phyloP scores from a whole-genome alignment of 2,888 invertebrate species.

The Mimachlamys varia region DNA sequence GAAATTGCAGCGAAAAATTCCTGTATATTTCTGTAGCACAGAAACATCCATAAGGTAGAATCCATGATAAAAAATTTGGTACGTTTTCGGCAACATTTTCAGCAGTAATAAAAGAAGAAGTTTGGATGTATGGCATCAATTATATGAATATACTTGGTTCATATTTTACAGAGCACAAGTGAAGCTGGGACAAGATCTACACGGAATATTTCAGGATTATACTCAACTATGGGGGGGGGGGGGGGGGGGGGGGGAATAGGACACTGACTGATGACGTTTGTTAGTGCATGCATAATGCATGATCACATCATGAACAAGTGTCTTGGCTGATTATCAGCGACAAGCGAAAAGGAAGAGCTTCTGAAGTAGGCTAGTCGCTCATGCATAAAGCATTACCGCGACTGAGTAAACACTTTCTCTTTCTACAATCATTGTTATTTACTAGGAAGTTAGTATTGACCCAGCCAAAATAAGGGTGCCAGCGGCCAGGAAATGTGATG shows the following conservation, averaged over 20 bases:
- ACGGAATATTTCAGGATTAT: not conserved
- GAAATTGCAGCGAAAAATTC: not conserved
- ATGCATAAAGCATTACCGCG: conserved; percentile 18
- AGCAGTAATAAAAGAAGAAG: too few relatives aligned
- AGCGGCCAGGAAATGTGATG: not conserved
- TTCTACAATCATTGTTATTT: not conserved
- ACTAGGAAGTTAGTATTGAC: not conserved
- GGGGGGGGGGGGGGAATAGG: too few relatives aligned
- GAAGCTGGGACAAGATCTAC: not conserved
- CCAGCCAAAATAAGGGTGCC: not conserved
- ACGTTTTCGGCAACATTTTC: too few relatives aligned
- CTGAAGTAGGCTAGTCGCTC: not conserved
- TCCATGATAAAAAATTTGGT: too few relatives aligned
- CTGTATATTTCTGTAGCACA: not conserved
- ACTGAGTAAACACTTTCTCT: conserved; percentile 19
- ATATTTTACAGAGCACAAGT: too few relatives aligned
- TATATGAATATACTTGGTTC: too few relatives aligned
- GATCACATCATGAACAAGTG: not conserved
- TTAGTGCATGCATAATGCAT: not conserved
- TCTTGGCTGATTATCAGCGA: not conserved
- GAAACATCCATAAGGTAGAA: not conserved
- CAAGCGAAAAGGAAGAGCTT: not conserved
- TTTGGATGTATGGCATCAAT: too few relatives aligned
- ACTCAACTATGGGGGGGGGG: not conserved
- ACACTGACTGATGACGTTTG: not conserved